phyloP scores from a whole-genome alignment of 2,797 vertebrate species.

The Platyrinchus mystaceus region DNA sequence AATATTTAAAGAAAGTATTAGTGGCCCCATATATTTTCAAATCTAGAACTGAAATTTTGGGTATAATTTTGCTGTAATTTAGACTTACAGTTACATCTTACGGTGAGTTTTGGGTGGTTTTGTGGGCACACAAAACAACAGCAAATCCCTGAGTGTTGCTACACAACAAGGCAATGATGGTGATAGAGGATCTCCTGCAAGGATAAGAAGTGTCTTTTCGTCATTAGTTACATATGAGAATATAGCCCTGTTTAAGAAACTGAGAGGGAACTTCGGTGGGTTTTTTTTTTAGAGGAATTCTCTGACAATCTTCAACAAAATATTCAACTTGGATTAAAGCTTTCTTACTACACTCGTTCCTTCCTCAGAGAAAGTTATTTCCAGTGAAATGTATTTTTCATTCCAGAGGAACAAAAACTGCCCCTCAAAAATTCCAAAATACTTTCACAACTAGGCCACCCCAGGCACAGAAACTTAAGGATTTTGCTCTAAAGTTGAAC shows the following conservation, averaged over 20 bases:
- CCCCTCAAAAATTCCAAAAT: background rate
- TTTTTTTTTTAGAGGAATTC: background rate
- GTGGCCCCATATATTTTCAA: background rate
- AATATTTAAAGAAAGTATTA: background rate
- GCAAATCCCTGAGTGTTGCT: background rate
- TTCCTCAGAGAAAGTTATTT: background rate
- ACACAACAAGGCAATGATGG: accelerated
- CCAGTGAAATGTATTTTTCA: accelerated
- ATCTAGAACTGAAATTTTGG: background rate
- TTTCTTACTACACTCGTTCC: background rate
- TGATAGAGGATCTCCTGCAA: background rate
- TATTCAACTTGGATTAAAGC: background rate
- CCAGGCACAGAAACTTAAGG: background rate
- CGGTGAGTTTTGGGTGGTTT: background rate
- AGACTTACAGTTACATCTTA: background rate
- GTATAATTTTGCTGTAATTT: background rate
- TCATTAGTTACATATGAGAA: background rate
- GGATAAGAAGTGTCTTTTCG: background rate
- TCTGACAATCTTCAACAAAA: background rate
- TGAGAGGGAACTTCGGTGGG: background rate
- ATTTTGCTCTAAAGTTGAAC: background rate
- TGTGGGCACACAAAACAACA: background rate
- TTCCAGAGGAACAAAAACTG: background rate
- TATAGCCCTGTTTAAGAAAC: background rate
- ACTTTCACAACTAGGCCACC: background rate